Evolutionary conservation across 37 sponge, comb jelly and placozoan genomes (phyloP).

Genomic region (Geodia barretti): DNA sequence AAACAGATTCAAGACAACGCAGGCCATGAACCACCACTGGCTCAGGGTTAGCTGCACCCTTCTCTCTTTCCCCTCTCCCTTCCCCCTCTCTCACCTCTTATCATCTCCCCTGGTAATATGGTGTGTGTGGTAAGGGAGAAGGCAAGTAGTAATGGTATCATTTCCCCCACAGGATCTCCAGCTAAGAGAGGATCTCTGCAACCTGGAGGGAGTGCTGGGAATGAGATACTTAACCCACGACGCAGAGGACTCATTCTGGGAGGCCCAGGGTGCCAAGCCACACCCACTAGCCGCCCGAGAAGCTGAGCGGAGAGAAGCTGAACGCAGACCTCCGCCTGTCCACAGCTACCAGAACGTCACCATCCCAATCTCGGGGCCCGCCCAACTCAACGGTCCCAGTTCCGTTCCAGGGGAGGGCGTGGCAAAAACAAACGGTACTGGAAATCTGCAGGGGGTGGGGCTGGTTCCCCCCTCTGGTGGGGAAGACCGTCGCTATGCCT

Average conservation of each 20-base stretch:
- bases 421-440: background rate
- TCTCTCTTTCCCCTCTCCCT: background rate
- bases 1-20: conserved; percentile 65
- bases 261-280: conserved; percentile 40
- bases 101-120: background rate
- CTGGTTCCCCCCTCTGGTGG: background rate
- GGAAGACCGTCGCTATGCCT: background rate
- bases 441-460: background rate
- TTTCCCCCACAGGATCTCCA: conserved; percentile 45
- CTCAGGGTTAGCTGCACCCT: conserved; percentile 66
- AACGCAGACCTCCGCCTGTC: background rate
- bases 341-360: background rate
- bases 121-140: background rate
- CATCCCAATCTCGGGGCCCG: background rate
- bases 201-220: conserved; percentile 64
- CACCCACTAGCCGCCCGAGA: conserved; percentile 44
- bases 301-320: conserved; percentile 4
- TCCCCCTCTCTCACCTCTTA: background rate
- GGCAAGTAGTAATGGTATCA: background rate
- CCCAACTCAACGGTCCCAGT: background rate
- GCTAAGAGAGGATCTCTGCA: conserved; percentile 78
- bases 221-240: conserved; percentile 85
- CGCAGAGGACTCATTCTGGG: conserved; percentile 84
- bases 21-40: conserved; percentile 87
- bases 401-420: too few species aligned